phyloP scores from a whole-genome alignment of 2,797 vertebrate species.

The Rhynchotus rufescens region DNA sequence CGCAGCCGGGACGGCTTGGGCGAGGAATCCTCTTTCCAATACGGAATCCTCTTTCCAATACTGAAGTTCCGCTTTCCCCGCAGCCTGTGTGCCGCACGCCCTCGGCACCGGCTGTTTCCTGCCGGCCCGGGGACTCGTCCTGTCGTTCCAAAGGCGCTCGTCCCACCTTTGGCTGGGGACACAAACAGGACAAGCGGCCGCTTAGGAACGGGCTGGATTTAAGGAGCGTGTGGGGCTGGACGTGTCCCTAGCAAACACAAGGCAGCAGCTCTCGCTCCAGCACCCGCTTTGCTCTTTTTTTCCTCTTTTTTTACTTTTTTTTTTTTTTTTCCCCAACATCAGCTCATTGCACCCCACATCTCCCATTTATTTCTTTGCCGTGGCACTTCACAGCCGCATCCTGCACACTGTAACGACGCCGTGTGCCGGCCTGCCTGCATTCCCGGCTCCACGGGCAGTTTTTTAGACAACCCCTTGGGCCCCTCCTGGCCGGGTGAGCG shows the following conservation, averaged over 20 bases:
- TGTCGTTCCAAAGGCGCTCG: constrained; percentile 12
- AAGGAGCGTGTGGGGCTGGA: neutral
- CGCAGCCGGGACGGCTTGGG: neutral
- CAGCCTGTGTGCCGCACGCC: neutral
- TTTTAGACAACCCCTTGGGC: neutral
- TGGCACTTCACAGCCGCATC: neutral
- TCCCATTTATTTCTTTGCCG: neutral
- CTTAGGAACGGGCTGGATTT: constrained; percentile 14
- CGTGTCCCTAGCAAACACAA: constrained; percentile 34
- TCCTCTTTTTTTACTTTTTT: too few relatives aligned
- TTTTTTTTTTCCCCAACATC: too few relatives aligned
- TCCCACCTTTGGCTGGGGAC: constrained; percentile 32
- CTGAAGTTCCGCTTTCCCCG: neutral
- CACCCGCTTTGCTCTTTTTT: neutral
- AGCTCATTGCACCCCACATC: neutral
- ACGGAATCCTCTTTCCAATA: neutral
- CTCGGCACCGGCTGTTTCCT: constrained; percentile 44
- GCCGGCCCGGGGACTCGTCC: constrained; percentile 52
- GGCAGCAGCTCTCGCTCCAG: neutral
- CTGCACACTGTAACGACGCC: neutral
- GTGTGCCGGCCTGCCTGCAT: too few relatives aligned
- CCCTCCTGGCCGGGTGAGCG: neutral
- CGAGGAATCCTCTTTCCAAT: neutral
- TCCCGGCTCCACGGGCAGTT: neutral
- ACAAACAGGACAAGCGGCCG: neutral